Percentiles rank a stretch among this genome's conserved stretches.
These are phyloP conservation scores for Parazoanthus swiftii DNA, from an alignment of 92 coral and sea anemone species.

Conservation along the genomic window DNA sequence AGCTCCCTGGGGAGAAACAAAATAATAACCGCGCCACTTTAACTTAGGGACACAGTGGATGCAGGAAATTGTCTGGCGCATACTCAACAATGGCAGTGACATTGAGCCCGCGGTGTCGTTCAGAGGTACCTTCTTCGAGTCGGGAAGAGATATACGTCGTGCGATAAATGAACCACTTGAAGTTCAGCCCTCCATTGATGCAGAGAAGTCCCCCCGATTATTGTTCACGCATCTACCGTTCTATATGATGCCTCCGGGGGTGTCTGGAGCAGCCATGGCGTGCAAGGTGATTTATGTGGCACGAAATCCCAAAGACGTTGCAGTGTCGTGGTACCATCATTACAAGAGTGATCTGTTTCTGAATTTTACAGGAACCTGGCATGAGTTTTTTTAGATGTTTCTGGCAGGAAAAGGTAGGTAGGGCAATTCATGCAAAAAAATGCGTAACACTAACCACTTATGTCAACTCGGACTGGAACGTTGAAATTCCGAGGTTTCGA, in stretches of 20 bases:
- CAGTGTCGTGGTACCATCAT: too few species aligned
- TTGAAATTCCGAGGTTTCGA: too few species aligned
- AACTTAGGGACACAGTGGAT: neutral
- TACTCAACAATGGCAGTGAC: neutral
- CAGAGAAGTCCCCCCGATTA: neutral
- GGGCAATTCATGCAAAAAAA: too few species aligned
- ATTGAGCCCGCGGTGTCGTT: neutral
- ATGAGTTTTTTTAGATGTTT: too few species aligned
- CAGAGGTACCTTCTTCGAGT: slow-evolving; percentile 10
- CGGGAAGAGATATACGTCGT: neutral
- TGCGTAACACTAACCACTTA: too few species aligned
- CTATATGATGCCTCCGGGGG: neutral
- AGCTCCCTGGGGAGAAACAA: too few species aligned
- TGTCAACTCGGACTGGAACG: too few species aligned
- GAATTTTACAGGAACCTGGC: too few species aligned
- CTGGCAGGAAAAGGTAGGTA: too few species aligned
- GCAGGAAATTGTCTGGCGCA: neutral
- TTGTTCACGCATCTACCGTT: neutral
- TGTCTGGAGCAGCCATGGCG: neutral
- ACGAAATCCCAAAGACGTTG: neutral
- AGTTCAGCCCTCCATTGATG: neutral
- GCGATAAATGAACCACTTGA: neutral
- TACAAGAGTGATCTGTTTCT: too few species aligned
- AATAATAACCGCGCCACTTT: too few species aligned
- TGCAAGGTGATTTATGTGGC: neutral